Evolutionary conservation across 2,888 invertebrate species (phyloP).

Genomic region (Philhelius pedissequus): DNA sequence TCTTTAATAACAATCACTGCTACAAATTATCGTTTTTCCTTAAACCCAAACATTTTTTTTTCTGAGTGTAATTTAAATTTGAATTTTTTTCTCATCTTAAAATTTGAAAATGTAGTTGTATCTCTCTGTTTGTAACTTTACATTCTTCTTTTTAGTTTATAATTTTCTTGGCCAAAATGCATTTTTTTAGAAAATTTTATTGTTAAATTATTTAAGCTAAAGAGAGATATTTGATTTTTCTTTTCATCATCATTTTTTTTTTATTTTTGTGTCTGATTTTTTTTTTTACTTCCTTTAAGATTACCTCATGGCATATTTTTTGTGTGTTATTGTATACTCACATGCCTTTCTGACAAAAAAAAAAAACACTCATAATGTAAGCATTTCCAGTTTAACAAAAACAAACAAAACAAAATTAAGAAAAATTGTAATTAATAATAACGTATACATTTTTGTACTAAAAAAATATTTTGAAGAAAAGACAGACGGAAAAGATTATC

Average conservation of each 20-base stretch:
- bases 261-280: conserved; percentile 10
- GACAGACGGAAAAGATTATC: conserved; percentile 56
- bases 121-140: neutral
- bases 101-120: neutral
- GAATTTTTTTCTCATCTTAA: neutral
- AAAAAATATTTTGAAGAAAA: conserved; percentile 59
- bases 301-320: conserved; percentile 20
- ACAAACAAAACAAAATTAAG: conserved; percentile 18
- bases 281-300: neutral
- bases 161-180: conserved; percentile 53
- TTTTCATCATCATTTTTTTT: conserved; percentile 13
- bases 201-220: conserved; percentile 61
- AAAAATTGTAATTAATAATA: conserved; percentile 64
- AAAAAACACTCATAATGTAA: conserved; percentile 34
- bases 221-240: conserved; percentile 53
- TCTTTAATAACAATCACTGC: conserved; percentile 44
- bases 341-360: conserved; percentile 6
- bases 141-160: conserved; percentile 21
- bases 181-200: conserved; percentile 42
- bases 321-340: conserved; percentile 10
- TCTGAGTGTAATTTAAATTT: neutral
- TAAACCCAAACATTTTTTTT: neutral
- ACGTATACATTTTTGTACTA: conserved; percentile 68
- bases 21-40: neutral
- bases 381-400: conserved; percentile 42